Percentiles rank a stretch among this genome's conserved stretches.
These are phyloP conservation scores for honey bee (Apis mellifera) DNA, from an alignment of 1,140 invertebrate species.

Conservation along the genomic window Amel_HAv3.1 CM009935.2:2443001-2443500, in stretches of 20 bases:
- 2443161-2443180: constrained; percentile 22
- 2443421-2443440: too few relatives aligned
- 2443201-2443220: constrained; percentile 36
- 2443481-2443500: too few relatives aligned
- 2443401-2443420: too few relatives aligned
- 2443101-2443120: constrained; percentile 59
- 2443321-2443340: background rate
- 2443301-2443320: too few relatives aligned
- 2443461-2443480: too few relatives aligned
- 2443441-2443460: too few relatives aligned
- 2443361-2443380: too few relatives aligned
- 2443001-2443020: constrained; percentile 26
- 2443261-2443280: background rate
- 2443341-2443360: too few relatives aligned
- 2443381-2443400: too few relatives aligned
- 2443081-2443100: constrained; percentile 54
- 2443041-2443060: constrained; percentile 51
- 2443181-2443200: constrained; percentile 16
- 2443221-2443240: background rate
- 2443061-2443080: constrained; percentile 48
- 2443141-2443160: constrained; percentile 45
- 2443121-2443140: constrained; percentile 53
- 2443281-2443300: too few relatives aligned
- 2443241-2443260: background rate
- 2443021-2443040: constrained; percentile 54